phyloP scores from a whole-genome alignment of 2,888 invertebrate genomes.

The Pyrocoelia pectoralis region DNA sequence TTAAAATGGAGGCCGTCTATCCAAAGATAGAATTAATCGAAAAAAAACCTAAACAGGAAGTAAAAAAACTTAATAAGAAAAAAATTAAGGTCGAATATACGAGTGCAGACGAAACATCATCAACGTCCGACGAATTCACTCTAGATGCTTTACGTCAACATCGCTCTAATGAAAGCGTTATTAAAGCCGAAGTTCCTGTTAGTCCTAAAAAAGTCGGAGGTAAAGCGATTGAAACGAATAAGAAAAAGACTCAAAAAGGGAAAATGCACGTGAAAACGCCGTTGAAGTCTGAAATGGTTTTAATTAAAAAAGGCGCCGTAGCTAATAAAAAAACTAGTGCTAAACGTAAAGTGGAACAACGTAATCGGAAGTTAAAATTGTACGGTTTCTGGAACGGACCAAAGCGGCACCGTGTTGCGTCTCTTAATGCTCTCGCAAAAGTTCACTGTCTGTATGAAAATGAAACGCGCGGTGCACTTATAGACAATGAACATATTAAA shows the following conservation, averaged over 20 bases:
- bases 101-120: constrained; percentile 34
- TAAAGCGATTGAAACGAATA: constrained; percentile 12
- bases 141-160: constrained; percentile 35
- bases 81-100: constrained; percentile 23
- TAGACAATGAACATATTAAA: constrained; percentile 59
- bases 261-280: constrained; percentile 32
- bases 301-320: constrained; percentile 29
- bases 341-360: constrained; percentile 41
- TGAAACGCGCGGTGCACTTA: constrained; percentile 77
- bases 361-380: constrained; percentile 64
- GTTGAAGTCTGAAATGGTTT: constrained; percentile 26
- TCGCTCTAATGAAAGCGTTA: constrained; percentile 1
- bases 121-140: constrained; percentile 44
- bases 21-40: constrained; percentile 32
- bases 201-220: constrained; percentile 14
- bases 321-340: constrained; percentile 28
- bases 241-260: constrained; percentile 18
- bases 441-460: constrained; percentile 92
- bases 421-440: constrained; percentile 87
- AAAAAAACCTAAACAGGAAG: constrained; percentile 35
- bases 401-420: constrained; percentile 86
- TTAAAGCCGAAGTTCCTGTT: background rate
- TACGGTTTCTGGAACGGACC: constrained; percentile 79
- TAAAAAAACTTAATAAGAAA: constrained; percentile 17
- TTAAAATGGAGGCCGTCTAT: constrained; percentile 46